These are phyloP conservation scores for Sturnira hondurensis DNA, from an alignment of 2,113 vertebrate genomes.

Conservation along the genomic window DNA sequence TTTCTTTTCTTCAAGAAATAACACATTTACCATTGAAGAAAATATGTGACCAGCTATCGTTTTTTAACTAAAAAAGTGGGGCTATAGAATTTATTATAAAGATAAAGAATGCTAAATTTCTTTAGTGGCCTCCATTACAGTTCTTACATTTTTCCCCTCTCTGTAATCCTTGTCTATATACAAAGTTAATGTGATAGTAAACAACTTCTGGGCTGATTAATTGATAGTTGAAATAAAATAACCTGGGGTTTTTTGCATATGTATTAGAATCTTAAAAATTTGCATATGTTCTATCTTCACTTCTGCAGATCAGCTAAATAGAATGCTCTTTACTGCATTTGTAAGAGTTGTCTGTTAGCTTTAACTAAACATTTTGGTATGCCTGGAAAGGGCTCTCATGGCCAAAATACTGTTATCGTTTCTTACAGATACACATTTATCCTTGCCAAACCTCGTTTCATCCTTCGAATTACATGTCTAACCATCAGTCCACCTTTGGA, in stretches of 20 bases:
- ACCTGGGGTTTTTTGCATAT: conserved; percentile 17
- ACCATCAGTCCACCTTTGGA: background rate
- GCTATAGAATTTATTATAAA: background rate
- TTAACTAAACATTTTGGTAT: background rate
- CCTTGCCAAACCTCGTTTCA: background rate
- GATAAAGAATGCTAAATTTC: background rate
- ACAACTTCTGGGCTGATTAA: conserved; percentile 49
- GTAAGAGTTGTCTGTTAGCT: background rate
- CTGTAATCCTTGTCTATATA: background rate
- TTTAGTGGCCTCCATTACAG: background rate
- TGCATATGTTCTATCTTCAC: background rate
- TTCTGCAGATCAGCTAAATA: background rate
- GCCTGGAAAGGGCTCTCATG: background rate
- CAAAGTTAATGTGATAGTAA: conserved; percentile 36
- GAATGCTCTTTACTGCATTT: background rate
- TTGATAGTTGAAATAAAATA: conserved; percentile 57
- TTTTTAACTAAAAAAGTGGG: background rate
- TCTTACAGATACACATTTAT: background rate
- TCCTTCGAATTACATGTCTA: background rate
- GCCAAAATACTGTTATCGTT: background rate
- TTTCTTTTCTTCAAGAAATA: background rate
- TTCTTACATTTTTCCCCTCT: background rate
- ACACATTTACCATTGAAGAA: background rate
- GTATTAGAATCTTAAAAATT: conserved; percentile 30
- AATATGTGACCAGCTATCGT: background rate